Base-by-base conservation (phyloP, 2,113 vertebrate species). In the Salvelinus alpinus region DNA sequence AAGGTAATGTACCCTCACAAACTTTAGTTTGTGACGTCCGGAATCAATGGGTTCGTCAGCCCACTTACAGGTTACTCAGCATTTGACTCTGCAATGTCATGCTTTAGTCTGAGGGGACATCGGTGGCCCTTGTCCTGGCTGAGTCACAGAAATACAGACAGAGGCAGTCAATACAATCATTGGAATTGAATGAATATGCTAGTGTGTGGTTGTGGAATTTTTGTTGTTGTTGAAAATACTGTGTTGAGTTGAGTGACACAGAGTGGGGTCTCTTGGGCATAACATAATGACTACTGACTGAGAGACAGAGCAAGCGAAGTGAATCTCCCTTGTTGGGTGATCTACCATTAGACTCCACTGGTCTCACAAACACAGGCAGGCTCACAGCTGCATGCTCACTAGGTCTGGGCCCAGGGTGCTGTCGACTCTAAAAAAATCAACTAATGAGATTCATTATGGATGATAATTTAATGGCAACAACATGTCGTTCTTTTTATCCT, bases 241-340 rank as follows among this genome's bases (percentile, higher is more conserved):
- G 13, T 51, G 48, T 51, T 51, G 48, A 51, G 48, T 34, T 34
- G 34, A 7, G 34, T 34, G 34, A 34, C 38, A 44, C 9, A 44
- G 38, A 11, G 14, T 54, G 4, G 5, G 27, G 6, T 27, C 24
- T 59, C 12, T 18, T 66, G n/a, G 6, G 70, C 18, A 22, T 59
- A 16, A n/a, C 18, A 22, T 59, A 7, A n/a, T 29, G 44, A 48
- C n/a, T 22, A 24, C 11, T 51, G 38, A 59, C 27, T 78, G 78
- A 82, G 77, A 83, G 78, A 85, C 73, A 70, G 62, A 78, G 27
- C 80, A 71, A 51, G 64, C 86, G 86, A 89, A 80, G 60, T 73
- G 31, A 75, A 79, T 75, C 47, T 71, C 72, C 76, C 73, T 81
- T 80, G 78, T 73, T 85, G 79, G 80, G 64, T n/a, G 83, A 80